Evolutionary conservation across 2,888 invertebrate species (phyloP), one percentile per base, ranked within the genome.

Genomic region (Sinopyrophorus schimmeli): DNA sequence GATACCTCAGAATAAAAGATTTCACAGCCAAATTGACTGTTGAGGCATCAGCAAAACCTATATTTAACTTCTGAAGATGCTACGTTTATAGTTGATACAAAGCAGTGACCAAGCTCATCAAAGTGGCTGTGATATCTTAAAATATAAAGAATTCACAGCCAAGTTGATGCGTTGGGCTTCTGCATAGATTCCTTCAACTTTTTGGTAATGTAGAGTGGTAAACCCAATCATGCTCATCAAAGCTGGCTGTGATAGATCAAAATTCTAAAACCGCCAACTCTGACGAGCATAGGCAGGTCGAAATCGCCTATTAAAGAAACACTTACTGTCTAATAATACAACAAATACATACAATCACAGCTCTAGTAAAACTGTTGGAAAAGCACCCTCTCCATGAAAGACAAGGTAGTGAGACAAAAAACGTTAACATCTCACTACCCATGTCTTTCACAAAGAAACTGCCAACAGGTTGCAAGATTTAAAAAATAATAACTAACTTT

Each of bases 111-210:
- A 79, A 87, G 85, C 85, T 87, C 87, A 89, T 91, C 92, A 92
- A 93, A 92, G 89, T 91, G 92, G 92, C 93, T 93, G 92, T 93
- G 93, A 93, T 92, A 92, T 89, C 92, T 64, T 83, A 68, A 61
- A 74, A 73, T 21, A 74, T 57, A 64, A 74, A 74, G 76, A 90
- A 85, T 86, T 87, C 91, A 90, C 91, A 82, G 81, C 89, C 89
- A 84, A 85, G 87, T 91, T 89, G 89, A 88, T 82, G 83, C 82
- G 77, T 77, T 78, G 80, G 83, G 80, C 80, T 77, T 56, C 57
- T 35, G 48, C 50, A 76, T 31, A 20, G 18, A 18, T 34, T 27
- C 17, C 6, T 7, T n/a, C 18, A 70, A 67, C 55, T 46, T 47
- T 43, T 42, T 7, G 18, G 7, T 16, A 40, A n/a, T 14, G 40